A percentile compares a stretch with the other conserved stretches of the same genome.
Evolutionary conservation across 2,113 vertebrate genomes (phyloP).

Genomic region (Haemorhous mexicanus): DNA sequence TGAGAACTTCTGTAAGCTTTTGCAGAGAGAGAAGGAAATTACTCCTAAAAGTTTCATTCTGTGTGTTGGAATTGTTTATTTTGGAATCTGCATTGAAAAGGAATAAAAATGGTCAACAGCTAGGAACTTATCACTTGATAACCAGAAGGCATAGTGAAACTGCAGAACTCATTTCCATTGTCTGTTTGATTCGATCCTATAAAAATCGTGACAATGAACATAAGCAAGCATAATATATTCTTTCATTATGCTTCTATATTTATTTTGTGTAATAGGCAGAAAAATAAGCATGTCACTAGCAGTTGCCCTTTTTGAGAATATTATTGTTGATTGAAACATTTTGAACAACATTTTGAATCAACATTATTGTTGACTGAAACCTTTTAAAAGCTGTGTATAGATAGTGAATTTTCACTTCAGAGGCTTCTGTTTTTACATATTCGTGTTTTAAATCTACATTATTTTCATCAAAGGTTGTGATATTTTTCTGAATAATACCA

Average conservation of each 20-base stretch:
- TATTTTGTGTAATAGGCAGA: conserved; percentile 50
- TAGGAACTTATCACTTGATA: conserved; percentile 56
- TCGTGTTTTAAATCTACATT: background rate
- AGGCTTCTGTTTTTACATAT: background rate
- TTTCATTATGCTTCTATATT: conserved; percentile 62
- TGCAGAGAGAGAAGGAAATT: background rate
- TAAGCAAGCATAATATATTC: conserved; percentile 45
- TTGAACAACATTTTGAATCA: background rate
- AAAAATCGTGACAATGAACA: conserved; percentile 55
- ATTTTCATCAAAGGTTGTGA: background rate
- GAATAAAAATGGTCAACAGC: background rate
- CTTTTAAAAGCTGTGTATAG: background rate
- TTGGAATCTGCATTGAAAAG: background rate
- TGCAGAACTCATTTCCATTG: conserved; percentile 61
- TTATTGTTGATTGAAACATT: conserved; percentile 2
- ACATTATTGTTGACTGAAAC: background rate
- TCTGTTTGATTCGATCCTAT: conserved; percentile 68
- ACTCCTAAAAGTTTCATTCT: background rate
- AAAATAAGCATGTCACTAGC: background rate
- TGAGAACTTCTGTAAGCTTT: background rate
- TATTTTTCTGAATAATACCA: background rate
- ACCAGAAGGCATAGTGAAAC: conserved; percentile 49
- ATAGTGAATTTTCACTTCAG: background rate
- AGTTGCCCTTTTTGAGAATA: conserved; percentile 16
- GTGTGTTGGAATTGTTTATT: background rate